Evolutionary conservation across 1,140 invertebrate species (phyloP), one percentile per base, ranked within the genome.

Genomic region (Rhopalosiphum padi): DNA sequence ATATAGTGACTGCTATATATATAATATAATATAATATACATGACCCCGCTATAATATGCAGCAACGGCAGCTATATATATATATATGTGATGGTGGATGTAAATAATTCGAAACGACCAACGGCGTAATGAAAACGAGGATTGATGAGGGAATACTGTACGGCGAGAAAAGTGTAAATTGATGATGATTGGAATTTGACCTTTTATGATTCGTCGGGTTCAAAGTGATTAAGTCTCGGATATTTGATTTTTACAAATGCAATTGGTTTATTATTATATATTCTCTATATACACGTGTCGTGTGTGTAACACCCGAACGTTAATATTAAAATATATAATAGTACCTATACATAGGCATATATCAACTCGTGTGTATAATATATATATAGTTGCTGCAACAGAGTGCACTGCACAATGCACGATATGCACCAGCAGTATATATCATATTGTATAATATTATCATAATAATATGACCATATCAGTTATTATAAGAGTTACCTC

Each of bases 121-220:
- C 48, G 48, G 51, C n/a, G 87, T 89, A 55, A 89, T 89, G 87
- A 89, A 55, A 89, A 89, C 48, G 48, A 89, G 48, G 87, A 60
- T 60, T 60, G 53, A 89, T 53, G 87, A 89, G 48, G n/a, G 35
- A 53, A 35, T 21, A 43, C 88, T n/a, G 60, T 68, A n/a, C 60
- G 11, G 48, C 35, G 88, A 90, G 88, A 60, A 41, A 60, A 90
- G 88, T 60, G 88, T 90, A 90, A 90, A 90, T 90, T 90, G 53
- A 90, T 43, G 51, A 43, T 60, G 88, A 90, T 60, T 90, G 88
- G 88, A 90, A 90, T 90, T 90, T 60, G 53, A 90, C 88, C 88
- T 55, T 90, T 90, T 60, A 60, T 60, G 51, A 90, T 60, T 90
- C 51, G 53, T 60, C 53, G 88, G 88, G 88, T 90, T 90, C 88